phyloP scores from a whole-genome alignment of 2,888 invertebrate species.

The Tigriopus californicus region DNA sequence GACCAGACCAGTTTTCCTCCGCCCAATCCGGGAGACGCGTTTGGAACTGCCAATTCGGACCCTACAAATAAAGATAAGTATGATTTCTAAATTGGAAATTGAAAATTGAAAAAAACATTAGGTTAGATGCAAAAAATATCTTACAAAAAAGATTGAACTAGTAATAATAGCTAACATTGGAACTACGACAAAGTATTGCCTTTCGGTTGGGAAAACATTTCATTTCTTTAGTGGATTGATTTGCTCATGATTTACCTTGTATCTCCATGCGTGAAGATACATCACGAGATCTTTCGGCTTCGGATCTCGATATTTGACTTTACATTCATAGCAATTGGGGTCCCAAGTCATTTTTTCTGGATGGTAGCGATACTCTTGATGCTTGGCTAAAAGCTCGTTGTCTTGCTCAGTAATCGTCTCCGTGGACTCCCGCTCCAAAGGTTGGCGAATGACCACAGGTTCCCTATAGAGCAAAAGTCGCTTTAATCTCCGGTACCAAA shows the following conservation, averaged over 20 bases:
- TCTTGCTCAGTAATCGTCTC: constrained; percentile 14
- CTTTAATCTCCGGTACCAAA: too few relatives aligned
- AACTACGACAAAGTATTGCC: background rate
- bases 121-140: too few relatives aligned
- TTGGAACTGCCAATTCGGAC: constrained; percentile 84
- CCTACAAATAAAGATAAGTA: constrained; percentile 36
- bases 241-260: constrained; percentile 23
- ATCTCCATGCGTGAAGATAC: constrained; percentile 63
- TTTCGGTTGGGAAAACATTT: background rate
- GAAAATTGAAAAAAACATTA: constrained; percentile 17
- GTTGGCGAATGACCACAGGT: constrained; percentile 12
- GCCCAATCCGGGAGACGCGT: constrained; percentile 87
- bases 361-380: constrained; percentile 30
- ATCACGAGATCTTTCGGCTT: constrained; percentile 76
- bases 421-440: constrained; percentile 7
- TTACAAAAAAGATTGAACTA: constrained; percentile 17
- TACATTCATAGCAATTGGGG: constrained; percentile 79
- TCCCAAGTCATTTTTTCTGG: constrained; percentile 55
- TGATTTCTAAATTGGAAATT: background rate
- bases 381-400: constrained; percentile 6
- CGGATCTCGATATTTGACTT: constrained; percentile 75
- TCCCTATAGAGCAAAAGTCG: background rate
- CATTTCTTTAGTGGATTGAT: background rate
- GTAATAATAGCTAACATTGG: background rate
- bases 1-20: constrained; percentile 55